Percentiles rank a stretch among this genome's conserved stretches.
These are phyloP conservation scores for Poecile atricapillus DNA, from an alignment of 2,113 vertebrate species.

Conservation along the genomic window DNA sequence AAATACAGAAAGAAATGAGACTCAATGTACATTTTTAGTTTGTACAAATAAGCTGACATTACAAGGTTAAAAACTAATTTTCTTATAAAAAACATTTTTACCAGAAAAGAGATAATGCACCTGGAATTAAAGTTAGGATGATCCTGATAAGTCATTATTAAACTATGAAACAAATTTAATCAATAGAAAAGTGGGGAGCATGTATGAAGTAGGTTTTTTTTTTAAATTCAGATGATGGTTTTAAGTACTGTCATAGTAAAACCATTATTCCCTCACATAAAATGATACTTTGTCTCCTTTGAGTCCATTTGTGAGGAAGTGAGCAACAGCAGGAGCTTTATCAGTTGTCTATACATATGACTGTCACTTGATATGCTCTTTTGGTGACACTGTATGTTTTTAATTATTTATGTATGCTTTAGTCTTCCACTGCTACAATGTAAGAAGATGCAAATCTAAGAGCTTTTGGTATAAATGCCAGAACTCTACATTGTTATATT, in stretches of 20 bases:
- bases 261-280: not conserved
- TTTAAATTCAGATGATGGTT: not conserved
- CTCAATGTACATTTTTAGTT: not conserved
- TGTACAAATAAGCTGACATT: not conserved
- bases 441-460: not conserved
- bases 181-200: not conserved
- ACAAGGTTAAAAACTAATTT: not conserved
- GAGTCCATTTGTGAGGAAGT: not conserved
- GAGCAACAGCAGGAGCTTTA: not conserved
- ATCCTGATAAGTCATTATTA: slow-evolving; percentile 7
- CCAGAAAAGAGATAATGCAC: not conserved
- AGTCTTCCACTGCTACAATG: not conserved
- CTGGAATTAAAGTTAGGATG: not conserved
- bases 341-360: not conserved
- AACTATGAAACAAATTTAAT: not conserved
- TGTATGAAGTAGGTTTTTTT: not conserved
- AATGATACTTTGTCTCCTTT: not conserved
- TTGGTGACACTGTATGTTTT: not conserved
- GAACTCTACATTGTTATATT: not conserved
- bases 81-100: not conserved
- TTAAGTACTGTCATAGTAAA: not conserved
- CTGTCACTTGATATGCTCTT: not conserved
- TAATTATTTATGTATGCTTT: not conserved
- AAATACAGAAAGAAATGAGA: not conserved
- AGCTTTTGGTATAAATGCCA: not conserved